Percentiles rank a stretch among this genome's conserved stretches.
phyloP scores from a whole-genome alignment of 2,888 invertebrate genomes.

The Subacronicta megacephala region DNA sequence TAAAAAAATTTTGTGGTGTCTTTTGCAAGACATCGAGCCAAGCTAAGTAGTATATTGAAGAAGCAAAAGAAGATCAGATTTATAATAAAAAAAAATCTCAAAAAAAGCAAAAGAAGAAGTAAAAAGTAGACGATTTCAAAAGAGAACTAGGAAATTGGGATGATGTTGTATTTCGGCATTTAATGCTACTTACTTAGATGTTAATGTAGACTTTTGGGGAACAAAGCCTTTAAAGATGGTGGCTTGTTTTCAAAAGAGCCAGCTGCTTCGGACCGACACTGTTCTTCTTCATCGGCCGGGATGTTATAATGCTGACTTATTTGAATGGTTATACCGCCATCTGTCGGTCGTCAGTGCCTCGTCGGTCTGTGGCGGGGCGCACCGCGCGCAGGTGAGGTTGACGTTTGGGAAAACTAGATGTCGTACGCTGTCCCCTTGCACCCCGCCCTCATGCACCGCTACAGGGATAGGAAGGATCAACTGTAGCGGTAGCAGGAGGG shows the following conservation, averaged over 20 bases:
- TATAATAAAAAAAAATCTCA: no score
- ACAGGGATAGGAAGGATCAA: not conserved
- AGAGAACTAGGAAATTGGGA: no score
- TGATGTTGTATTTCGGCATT: no score
- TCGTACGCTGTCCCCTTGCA: slow-evolving; percentile 20
- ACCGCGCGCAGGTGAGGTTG: slow-evolving; percentile 18
- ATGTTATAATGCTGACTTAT: not conserved
- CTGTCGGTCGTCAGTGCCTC: slow-evolving; percentile 23
- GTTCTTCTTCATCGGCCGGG: not conserved
- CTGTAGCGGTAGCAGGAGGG: slow-evolving; percentile 18
- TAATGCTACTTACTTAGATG: no score
- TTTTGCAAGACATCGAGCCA: no score
- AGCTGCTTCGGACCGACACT: not conserved
- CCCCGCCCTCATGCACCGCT: slow-evolving; percentile 33
- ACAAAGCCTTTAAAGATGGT: slow-evolving; percentile 2
- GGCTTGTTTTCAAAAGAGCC: not conserved
- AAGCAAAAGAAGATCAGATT: no score
- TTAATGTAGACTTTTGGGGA: no score
- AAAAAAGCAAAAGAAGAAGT: no score
- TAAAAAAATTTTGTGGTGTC: no score
- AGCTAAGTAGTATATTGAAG: no score
- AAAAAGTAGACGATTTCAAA: no score
- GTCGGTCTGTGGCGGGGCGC: slow-evolving; percentile 9
- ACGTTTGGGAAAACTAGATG: slow-evolving; percentile 5
- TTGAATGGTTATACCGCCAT: slow-evolving; percentile 14